These are phyloP conservation scores for Mesitornis unicolor DNA, from an alignment of 2,113 vertebrate species.

Conservation along the genomic window DNA sequence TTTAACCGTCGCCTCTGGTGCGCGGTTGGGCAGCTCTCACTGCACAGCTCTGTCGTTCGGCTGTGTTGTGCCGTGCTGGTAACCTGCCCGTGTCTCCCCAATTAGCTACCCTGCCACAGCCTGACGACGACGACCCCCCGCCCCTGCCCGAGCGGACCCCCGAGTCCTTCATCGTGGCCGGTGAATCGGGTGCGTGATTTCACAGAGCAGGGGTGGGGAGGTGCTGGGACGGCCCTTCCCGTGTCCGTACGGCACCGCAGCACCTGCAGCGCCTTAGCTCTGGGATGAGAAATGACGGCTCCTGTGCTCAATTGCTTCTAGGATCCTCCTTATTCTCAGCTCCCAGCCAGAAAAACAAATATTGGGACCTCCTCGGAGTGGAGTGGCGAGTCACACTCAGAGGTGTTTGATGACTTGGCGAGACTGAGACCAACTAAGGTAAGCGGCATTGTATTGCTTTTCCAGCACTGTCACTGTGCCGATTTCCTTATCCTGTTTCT, in stretches of 20 bases:
- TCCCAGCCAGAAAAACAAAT: constrained; percentile 25
- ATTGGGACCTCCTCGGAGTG: constrained; percentile 78
- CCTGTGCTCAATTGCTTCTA: not conserved
- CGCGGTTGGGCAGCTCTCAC: accelerated
- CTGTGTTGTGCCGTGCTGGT: not conserved
- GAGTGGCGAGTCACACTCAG: constrained; percentile 64
- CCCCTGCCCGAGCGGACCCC: constrained; percentile 90
- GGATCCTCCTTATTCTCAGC: constrained; percentile 19
- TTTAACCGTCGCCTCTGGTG: not conserved
- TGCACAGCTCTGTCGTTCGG: not conserved
- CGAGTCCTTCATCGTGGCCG: constrained; percentile 85
- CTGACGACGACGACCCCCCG: constrained; percentile 81
- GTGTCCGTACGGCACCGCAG: accelerated
- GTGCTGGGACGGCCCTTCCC: not conserved
- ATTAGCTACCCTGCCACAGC: not conserved
- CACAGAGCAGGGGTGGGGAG: not conserved
- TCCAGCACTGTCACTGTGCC: not conserved
- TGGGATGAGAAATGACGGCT: not conserved
- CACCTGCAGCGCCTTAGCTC: not conserved
- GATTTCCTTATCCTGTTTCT: not conserved
- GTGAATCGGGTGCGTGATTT: constrained; percentile 69
- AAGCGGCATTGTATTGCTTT: not conserved
- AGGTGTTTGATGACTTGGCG: not conserved
- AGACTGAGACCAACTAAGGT: constrained; percentile 79
- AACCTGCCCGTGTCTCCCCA: not conserved